Evolutionary conservation across 64 coral and sea anemone genomes (phyloP), one percentile per base, ranked within the genome.

Genomic region (Montipora efflorescens): DNA sequence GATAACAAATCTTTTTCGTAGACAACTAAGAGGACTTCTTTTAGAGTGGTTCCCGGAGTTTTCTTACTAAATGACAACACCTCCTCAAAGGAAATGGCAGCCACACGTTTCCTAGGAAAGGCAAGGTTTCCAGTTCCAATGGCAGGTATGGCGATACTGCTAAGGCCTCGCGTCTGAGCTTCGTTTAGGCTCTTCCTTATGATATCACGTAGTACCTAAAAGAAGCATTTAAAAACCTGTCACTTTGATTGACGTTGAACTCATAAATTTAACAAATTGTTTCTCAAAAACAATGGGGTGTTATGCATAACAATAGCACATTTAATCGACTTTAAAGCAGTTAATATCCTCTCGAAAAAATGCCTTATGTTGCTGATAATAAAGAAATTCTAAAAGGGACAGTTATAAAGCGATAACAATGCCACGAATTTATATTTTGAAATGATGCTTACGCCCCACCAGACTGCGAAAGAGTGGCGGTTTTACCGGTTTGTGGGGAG

Each of bases 71-170:
- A 92, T 19, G 51, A 2, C 3, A 83, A 25, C 12, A 76, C 75
- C 59, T 92, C 90, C n/a, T 92, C 80, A 36, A 92, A 84, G 67
- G 83, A 92, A 43, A 48, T 47, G 28, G 81, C 72, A 76, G 90
- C 90, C 28, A 92, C 90, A 3, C 74, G 90, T 46, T 45, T 5
- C 18, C 18, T 48, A 23, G 90, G 90, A 92, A 84, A 92, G 12
- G 57, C 10, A 57, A 92, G 74, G 21, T 84, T 92, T 85, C 90
- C 90, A 62, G 90, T 92, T 2, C 90, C 90, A 47, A 92, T 84
- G 2, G 90, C 90, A 64, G 90, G 90, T 46, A 92, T 84, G 9
- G 90, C 90, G 6, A 85, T 86, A 15, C 16, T 86, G 1, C 18
- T 47, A 21, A 76, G 70, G 5, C 50, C 44, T 47, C 72, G 57